A percentile compares a stretch with the other conserved stretches of the same genome.
These are phyloP conservation scores for Pipistrellus pygmaeus DNA, from an alignment of 2,797 vertebrate species.

Conservation along the genomic window DNA sequence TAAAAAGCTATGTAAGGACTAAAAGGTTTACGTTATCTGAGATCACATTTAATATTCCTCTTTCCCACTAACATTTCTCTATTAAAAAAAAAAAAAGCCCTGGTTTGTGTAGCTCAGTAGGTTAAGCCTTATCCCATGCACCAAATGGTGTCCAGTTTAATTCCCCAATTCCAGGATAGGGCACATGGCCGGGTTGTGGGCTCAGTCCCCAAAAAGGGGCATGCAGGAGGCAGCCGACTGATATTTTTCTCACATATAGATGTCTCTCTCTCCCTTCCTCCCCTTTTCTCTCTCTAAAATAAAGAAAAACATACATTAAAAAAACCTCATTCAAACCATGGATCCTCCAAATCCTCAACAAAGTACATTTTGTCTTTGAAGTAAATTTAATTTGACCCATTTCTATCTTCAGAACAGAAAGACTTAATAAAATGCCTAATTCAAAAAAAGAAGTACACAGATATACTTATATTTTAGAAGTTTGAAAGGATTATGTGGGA, in stretches of 20 bases:
- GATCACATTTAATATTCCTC: neutral
- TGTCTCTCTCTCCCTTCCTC: no score
- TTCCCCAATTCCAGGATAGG: no score
- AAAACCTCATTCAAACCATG: neutral
- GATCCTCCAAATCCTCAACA: neutral
- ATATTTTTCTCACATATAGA: no score
- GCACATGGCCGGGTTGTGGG: no score
- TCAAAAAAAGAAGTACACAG: neutral
- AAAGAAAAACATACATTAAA: no score
- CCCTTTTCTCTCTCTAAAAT: no score
- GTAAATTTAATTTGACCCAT: neutral
- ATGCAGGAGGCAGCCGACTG: no score
- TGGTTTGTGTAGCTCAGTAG: no score
- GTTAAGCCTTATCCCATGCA: no score
- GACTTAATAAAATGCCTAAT: neutral
- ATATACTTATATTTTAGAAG: neutral
- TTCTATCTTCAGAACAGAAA: neutral
- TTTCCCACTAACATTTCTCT: neutral
- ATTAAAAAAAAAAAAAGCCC: neutral
- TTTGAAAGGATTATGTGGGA: neutral
- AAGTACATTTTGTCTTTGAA: constrained; percentile 45
- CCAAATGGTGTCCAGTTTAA: no score
- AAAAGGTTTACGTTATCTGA: neutral
- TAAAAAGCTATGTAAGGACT: neutral
- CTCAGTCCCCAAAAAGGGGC: no score